Percentiles rank a stretch among this genome's conserved stretches.
Evolutionary conservation across 2,888 invertebrate species (phyloP).

Genomic region (Chironomus tentans): DNA sequence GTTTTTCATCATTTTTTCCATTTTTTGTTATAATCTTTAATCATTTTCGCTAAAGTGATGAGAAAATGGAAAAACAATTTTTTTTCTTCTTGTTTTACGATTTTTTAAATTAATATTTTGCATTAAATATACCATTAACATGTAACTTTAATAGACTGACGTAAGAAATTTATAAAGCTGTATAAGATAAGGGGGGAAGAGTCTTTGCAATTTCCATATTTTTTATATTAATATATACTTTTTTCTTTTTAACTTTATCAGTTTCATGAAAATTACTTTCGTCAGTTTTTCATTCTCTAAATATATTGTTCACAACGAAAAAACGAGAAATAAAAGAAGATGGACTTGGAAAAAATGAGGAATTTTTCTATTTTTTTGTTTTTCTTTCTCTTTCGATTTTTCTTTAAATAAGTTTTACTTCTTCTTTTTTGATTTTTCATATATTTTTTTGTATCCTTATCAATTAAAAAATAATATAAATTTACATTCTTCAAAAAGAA

Average conservation of each 20-base stretch:
- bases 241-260: neutral
- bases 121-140: neutral
- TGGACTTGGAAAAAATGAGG: no score
- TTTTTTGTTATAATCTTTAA: neutral
- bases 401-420: no score
- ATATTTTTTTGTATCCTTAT: no score
- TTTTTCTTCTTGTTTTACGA: neutral
- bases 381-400: neutral
- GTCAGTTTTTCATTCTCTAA: slow-evolving; percentile 11
- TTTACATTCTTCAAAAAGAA: no score
- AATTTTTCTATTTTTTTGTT: neutral
- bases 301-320: neutral
- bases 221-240: neutral
- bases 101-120: slow-evolving; percentile 3
- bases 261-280: neutral
- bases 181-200: neutral
- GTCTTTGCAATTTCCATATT: neutral
- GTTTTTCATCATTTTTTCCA: neutral
- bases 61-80: neutral
- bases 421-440: no score
- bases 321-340: neutral
- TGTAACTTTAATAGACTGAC: neutral
- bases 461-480: no score
- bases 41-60: neutral
- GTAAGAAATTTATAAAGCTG: neutral